phyloP scores from a whole-genome alignment of 92 coral and sea anemone genomes.

The Phenganax marumi region DNA sequence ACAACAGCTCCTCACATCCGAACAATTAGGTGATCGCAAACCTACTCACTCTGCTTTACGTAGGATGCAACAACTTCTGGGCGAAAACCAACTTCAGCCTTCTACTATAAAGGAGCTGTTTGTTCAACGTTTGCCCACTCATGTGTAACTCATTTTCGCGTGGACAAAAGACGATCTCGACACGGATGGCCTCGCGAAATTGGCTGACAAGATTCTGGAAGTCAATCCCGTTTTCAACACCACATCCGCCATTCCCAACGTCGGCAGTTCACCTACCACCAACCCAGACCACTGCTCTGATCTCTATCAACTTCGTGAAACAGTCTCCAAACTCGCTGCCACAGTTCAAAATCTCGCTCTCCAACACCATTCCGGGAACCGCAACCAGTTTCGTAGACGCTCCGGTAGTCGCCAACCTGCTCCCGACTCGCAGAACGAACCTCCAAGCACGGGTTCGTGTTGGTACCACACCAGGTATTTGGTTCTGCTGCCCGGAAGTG shows the following conservation, averaged over 20 bases:
- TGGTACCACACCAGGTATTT: conserved; percentile 30
- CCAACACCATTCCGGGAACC: neutral
- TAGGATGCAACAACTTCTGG: too few species aligned
- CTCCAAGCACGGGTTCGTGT: neutral
- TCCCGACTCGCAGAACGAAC: neutral
- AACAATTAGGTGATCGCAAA: conserved; percentile 30
- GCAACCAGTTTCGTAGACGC: too few species aligned
- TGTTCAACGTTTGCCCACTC: neutral
- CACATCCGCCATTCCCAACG: neutral
- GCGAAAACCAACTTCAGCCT: neutral
- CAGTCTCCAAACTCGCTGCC: neutral
- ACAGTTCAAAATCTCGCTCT: too few species aligned
- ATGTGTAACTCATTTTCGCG: too few species aligned
- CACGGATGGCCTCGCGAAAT: too few species aligned
- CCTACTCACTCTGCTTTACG: conserved; percentile 20
- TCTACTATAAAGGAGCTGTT: neutral
- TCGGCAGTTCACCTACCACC: neutral
- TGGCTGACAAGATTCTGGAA: conserved; percentile 1
- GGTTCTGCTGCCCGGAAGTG: conserved; percentile 15
- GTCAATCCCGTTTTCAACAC: neutral
- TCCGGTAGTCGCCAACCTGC: too few species aligned
- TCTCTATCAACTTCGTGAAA: too few species aligned
- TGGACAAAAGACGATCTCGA: neutral
- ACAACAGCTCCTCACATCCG: neutral
- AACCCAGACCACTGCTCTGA: too few species aligned